Evolutionary conservation across 1,140 invertebrate species (phyloP).

Genomic region (Meloidogyne hapla): DNA sequence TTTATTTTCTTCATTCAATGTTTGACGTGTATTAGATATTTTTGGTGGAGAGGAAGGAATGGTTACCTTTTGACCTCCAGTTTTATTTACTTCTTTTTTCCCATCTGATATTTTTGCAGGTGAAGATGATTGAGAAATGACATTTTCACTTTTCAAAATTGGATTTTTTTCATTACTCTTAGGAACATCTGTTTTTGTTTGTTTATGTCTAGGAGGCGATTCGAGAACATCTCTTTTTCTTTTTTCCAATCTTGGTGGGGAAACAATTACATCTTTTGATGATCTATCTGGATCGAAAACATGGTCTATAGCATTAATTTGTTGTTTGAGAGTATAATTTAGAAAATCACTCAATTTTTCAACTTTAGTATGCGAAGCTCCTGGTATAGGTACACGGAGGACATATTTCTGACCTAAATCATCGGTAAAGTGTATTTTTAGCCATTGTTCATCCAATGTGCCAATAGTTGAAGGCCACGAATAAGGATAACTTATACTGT

Average conservation of each 20-base stretch:
- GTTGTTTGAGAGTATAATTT: neutral
- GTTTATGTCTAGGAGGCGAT: too few relatives aligned
- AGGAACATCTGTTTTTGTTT: neutral
- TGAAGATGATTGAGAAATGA: neutral
- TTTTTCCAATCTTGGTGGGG: neutral
- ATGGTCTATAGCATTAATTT: neutral
- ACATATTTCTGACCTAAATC: neutral
- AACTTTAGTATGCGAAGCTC: neutral
- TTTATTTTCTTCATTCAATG: constrained; percentile 14
- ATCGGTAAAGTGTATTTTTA: neutral
- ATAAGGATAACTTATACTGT: constrained; percentile 17
- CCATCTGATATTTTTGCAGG: too few relatives aligned
- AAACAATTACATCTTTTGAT: neutral
- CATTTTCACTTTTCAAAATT: neutral
- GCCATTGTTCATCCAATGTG: neutral
- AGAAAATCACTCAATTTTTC: neutral
- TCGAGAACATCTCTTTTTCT: neutral
- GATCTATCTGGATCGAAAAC: neutral
- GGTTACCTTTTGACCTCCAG: too few relatives aligned
- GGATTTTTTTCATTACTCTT: neutral
- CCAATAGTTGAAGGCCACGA: constrained; percentile 21
- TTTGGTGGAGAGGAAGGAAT: too few relatives aligned
- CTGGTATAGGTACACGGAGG: neutral
- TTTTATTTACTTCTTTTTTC: too few relatives aligned
- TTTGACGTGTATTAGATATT: too few relatives aligned